Conservation (phyloP, 2,797 vertebrate genomes). For the Oryzias sinensis region DNA sequence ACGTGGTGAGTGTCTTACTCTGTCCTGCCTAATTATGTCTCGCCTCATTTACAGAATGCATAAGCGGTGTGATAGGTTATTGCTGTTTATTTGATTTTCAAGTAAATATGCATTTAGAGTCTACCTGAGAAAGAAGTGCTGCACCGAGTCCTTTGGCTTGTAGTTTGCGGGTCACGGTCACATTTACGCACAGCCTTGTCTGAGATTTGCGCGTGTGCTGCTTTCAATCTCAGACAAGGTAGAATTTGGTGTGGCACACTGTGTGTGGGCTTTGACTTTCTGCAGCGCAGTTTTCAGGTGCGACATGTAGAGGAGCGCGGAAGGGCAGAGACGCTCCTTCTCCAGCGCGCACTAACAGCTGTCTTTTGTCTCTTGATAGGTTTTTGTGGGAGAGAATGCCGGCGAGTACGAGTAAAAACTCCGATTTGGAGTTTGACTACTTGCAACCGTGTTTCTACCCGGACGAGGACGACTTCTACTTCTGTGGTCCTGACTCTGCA, state of each 20-base stretch:
- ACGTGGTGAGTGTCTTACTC: conserved; percentile 68
- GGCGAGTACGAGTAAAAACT: conserved; percentile 90
- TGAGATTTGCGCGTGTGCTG: conserved; percentile 46
- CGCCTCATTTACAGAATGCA: neutral
- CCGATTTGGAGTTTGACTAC: conserved; percentile 96
- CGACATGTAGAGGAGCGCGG: conserved; percentile 11
- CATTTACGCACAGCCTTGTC: conserved; percentile 61
- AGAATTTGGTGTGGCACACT: conserved; percentile 34
- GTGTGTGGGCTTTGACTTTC: conserved; percentile 65
- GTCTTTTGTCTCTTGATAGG: conserved; percentile 49
- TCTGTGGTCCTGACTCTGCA: conserved; percentile 92
- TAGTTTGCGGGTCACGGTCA: conserved; percentile 45
- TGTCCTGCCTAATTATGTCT: neutral
- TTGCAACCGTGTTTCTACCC: conserved; percentile 97
- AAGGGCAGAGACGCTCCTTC: conserved; percentile 15
- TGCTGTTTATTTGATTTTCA: conserved; percentile 23
- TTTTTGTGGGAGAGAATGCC: conserved; percentile 83
- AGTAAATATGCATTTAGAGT: conserved; percentile 5
- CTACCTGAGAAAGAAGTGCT: neutral
- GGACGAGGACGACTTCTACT: conserved; percentile 97
- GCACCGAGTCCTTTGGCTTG: conserved; percentile 6
- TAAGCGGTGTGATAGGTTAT: neutral
- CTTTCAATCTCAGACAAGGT: conserved; percentile 39
- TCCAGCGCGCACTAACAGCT: conserved; percentile 18
- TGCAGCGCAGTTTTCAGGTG: conserved; percentile 53